Conservation (phyloP, 2,113 vertebrate genomes). For the Atlantisia rogersi region DNA sequence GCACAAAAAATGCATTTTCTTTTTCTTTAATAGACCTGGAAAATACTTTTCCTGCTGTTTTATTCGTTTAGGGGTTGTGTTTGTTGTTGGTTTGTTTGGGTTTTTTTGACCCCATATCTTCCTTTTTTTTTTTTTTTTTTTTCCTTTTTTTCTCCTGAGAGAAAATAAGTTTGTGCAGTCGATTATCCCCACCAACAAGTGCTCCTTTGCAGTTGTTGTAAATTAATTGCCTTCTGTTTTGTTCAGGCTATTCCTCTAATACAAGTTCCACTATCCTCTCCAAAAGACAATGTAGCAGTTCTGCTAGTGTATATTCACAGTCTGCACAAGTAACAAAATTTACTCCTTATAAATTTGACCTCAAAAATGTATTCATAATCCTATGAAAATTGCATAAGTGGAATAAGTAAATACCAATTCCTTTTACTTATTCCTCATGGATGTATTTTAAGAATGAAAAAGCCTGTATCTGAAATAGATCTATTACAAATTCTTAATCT, state of each 20-base stretch:
- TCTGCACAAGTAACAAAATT: neutral
- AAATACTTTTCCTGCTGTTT: neutral
- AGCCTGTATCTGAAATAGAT: neutral
- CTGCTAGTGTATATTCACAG: neutral
- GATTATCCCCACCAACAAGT: neutral
- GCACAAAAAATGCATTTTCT: neutral
- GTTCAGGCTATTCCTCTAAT: neutral
- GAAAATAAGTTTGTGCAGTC: neutral
- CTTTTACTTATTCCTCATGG: neutral
- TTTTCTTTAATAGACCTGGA: neutral
- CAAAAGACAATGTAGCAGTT: neutral
- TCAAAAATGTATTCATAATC: neutral
- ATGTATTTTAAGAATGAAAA: neutral
- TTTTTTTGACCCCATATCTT: neutral
- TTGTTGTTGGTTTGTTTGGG: too few species aligned
- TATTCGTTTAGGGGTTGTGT: neutral
- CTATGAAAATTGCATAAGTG: neutral
- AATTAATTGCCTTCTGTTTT: neutral
- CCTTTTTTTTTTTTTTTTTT: neutral
- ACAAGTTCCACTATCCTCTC: neutral
- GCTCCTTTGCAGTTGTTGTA: neutral
- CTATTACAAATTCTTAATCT: neutral
- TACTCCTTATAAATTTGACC: neutral
- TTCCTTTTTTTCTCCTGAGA: neutral
- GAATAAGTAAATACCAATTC: neutral